Base-by-base conservation (phyloP, 92 coral and sea anemone genomes). In the Zoanthus sociatus region DNA sequence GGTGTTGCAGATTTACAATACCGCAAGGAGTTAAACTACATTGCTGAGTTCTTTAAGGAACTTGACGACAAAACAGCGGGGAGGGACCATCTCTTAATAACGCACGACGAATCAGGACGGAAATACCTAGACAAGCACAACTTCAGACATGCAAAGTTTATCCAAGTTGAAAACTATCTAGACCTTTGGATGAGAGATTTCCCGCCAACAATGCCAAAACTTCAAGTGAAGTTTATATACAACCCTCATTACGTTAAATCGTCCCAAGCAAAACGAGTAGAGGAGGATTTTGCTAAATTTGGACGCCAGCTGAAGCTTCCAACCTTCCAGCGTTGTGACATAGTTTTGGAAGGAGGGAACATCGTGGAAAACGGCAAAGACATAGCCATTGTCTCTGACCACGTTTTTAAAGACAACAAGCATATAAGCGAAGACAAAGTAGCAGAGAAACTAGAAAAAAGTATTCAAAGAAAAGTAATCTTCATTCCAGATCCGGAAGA, bases 141-240 rank as follows among this genome's bases (percentile, higher is more conserved):
- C 21, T 87, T 92, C 50, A 54, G 79, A 50, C 89, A 89, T 74
- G 91, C 93, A 20, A 82, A 87, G 48, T 21, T 91, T 31, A 88
- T 91, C 48, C 87, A 89, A 63, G 89, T 84, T 10, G 89, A 88
- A 45, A 82, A 71, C 32, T 84, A 58, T 68, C 30, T 91, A 64
- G 94, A 91, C 45, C 66, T 91, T 46, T 91, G 94, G 94, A 89
- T 91, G 94, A 91, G 94, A 50, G 94, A 91, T 64, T 91, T 89
- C 63, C 93, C 93, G 32, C 76, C 93, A 37, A 73, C 90, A 6
- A 83, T 91, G 84, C 94, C 94, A 17, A 60, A 89, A 61, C 89
- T 53, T 42, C 94, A 91, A 68, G 81, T 88, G 14, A 84, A 91
- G 73, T 91, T 91, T 77, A 84, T 46, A 13, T 91, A 91, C 88